Percentiles rank a stretch among this genome's conserved stretches.
phyloP scores from a whole-genome alignment of 1,140 invertebrate genomes.

The Cataglyphis hispanica region DNA sequence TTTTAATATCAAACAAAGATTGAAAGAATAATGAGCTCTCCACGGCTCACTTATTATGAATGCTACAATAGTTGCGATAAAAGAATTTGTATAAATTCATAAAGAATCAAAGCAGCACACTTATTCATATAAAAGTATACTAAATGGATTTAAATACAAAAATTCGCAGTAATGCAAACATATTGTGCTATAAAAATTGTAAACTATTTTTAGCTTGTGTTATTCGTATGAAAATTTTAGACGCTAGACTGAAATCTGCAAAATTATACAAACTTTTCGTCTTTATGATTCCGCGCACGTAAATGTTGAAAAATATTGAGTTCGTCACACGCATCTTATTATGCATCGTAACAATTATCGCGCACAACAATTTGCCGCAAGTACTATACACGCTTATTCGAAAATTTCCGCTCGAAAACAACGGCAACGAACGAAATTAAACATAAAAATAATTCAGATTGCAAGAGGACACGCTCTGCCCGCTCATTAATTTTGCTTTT shows the following conservation, averaged over 20 bases:
- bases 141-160: conserved; percentile 12
- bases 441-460: conserved; percentile 35
- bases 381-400: conserved; percentile 24
- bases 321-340: conserved; percentile 46
- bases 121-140: neutral
- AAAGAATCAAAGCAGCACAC: conserved; percentile 3
- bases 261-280: conserved; percentile 43
- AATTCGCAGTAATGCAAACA: neutral
- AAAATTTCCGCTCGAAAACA: conserved; percentile 31
- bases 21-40: neutral
- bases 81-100: conserved; percentile 30
- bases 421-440: conserved; percentile 22
- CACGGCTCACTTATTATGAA: neutral
- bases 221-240: conserved; percentile 35
- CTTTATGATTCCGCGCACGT: neutral
- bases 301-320: conserved; percentile 44
- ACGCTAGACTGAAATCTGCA: neutral
- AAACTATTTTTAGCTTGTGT: conserved; percentile 13
- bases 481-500: conserved; percentile 36
- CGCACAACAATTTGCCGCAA: conserved; percentile 46
- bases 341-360: conserved; percentile 29
- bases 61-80: neutral
- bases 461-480: neutral
- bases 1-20: conserved; percentile 29
- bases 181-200: neutral